These are phyloP conservation scores for Passer domesticus DNA, from an alignment of 2,113 vertebrate species.

Conservation along the genomic window DNA sequence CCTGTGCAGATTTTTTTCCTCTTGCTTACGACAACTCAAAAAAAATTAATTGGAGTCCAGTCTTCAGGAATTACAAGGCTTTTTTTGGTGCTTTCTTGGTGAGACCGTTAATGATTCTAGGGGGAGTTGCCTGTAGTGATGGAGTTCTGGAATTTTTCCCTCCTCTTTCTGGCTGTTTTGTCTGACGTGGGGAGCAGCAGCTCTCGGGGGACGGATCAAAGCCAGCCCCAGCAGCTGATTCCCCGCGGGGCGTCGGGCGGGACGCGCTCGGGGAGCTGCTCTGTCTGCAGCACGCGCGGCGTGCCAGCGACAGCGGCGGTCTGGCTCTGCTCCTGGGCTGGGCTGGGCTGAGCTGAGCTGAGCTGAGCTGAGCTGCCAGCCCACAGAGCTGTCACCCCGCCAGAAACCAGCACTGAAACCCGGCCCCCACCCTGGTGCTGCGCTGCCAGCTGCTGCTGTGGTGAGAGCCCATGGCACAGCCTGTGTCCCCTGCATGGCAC, in stretches of 20 bases:
- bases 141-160: neutral
- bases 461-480: too few relatives aligned
- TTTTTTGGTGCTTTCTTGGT: neutral
- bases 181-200: neutral
- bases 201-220: constrained; percentile 22
- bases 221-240: neutral
- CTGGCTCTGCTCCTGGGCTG: neutral
- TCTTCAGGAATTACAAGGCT: neutral
- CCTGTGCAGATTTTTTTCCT: constrained; percentile 17
- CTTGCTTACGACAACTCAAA: constrained; percentile 55
- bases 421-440: neutral
- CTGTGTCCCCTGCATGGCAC: too few relatives aligned
- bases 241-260: neutral
- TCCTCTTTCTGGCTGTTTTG: neutral
- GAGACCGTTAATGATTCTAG: neutral
- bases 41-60: constrained; percentile 31
- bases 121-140: neutral
- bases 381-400: constrained; percentile 54
- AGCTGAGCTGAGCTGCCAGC: constrained; percentile 33
- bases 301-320: neutral
- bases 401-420: constrained; percentile 17
- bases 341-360: constrained; percentile 19
- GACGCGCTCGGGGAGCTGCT: constrained; percentile 47
- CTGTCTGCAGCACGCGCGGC: neutral
- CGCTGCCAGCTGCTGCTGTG: constrained; percentile 25